phyloP scores from a whole-genome alignment of 1,140 invertebrate species.

The Rhizoglyphus robini region DNA sequence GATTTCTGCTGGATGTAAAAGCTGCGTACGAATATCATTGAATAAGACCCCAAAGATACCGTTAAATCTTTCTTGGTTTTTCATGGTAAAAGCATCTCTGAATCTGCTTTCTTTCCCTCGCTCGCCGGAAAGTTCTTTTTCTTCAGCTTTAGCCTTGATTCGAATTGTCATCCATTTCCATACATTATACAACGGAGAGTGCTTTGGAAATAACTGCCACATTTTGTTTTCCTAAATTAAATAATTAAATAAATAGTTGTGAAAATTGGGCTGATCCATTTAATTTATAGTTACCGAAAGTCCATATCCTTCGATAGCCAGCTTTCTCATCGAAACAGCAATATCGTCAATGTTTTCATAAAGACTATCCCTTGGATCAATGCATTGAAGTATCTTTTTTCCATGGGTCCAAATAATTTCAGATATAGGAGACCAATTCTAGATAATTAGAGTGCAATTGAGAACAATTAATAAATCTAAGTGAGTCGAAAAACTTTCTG shows the following conservation, averaged over 20 bases:
- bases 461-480: constrained; percentile 9
- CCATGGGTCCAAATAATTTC: constrained; percentile 58
- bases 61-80: constrained; percentile 1
- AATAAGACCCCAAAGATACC: constrained; percentile 2
- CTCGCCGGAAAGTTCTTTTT: not conserved
- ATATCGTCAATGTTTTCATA: constrained; percentile 48
- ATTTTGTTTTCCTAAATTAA: constrained; percentile 5
- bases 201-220: constrained; percentile 11
- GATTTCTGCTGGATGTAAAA: constrained; percentile 2
- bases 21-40: not conserved
- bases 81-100: not conserved
- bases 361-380: constrained; percentile 39
- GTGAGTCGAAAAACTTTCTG: no score
- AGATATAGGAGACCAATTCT: constrained; percentile 54
- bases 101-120: not conserved
- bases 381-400: constrained; percentile 46
- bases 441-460: constrained; percentile 14
- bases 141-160: not conserved
- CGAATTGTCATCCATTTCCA: constrained; percentile 15
- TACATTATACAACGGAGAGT: not conserved
- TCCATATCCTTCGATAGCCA: constrained; percentile 61
- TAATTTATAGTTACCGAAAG: constrained; percentile 44
- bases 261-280: no score
- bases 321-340: constrained; percentile 51
- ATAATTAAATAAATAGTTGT: not conserved